Evolutionary conservation across 1,140 invertebrate genomes (phyloP).

Genomic region (Chionoecetes opilio): DNA sequence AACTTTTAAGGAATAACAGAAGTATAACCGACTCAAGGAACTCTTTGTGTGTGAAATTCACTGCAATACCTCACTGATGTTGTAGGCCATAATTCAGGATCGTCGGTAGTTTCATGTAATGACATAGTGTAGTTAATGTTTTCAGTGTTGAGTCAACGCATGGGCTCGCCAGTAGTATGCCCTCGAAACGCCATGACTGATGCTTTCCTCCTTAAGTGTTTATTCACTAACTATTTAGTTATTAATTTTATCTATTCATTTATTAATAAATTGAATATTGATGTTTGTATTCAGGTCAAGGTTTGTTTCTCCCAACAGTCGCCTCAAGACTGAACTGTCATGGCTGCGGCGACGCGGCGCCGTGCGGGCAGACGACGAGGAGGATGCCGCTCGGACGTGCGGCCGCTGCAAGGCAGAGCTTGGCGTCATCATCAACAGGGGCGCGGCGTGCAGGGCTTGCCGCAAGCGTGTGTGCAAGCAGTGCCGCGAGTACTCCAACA

Average conservation of each 20-base stretch:
- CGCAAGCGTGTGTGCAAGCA: constrained; percentile 89
- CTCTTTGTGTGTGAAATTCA: too few relatives aligned
- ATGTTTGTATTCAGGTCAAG: not conserved
- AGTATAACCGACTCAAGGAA: too few relatives aligned
- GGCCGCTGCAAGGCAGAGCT: constrained; percentile 89
- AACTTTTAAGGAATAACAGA: not conserved
- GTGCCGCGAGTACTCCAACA: constrained; percentile 87
- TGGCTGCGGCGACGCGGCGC: constrained; percentile 87
- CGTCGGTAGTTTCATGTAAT: too few relatives aligned
- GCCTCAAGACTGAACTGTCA: constrained; percentile 88
- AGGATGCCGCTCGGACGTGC: constrained; percentile 85
- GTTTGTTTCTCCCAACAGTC: constrained; percentile 84
- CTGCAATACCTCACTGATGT: too few relatives aligned
- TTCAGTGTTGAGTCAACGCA: too few relatives aligned
- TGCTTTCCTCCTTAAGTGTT: too few relatives aligned
- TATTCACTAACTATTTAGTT: too few relatives aligned
- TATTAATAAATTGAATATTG: not conserved
- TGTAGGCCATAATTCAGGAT: too few relatives aligned
- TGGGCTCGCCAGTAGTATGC: too few relatives aligned
- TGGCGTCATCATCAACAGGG: constrained; percentile 90
- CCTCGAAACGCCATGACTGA: too few relatives aligned
- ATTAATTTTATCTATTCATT: too few relatives aligned
- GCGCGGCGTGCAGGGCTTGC: constrained; percentile 89
- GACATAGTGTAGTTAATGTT: too few relatives aligned
- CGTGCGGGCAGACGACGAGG: constrained; percentile 61